Evolutionary conservation across 1,140 invertebrate species (phyloP), one percentile per base, ranked within the genome.

Genomic region (Globodera rostochiensis): DNA sequence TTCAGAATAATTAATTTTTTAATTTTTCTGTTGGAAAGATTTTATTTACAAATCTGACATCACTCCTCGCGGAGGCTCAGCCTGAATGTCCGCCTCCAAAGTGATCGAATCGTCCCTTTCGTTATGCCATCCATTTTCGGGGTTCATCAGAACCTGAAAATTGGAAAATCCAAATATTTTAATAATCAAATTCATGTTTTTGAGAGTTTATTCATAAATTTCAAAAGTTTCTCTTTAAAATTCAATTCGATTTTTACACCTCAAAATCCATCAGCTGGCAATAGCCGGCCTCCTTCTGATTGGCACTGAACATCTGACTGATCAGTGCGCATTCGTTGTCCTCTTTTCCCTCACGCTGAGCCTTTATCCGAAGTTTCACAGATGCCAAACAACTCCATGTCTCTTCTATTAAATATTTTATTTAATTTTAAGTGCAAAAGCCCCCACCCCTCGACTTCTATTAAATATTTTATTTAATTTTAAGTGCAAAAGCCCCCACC

Each of bases 141-240:
- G 67, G 67, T 69, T 69, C 19, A 69, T 9, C 67, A 69, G 67
- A 21, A 69, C 67, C 67, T 69, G 19, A 21, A 69, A 69, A 45
- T 69, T 7, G 67, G 36, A 1, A 15, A 69, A 19, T 9, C 9
- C 8, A 69, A 69, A 21, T 9, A 8, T 11, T 11, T 69, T 69
- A 7, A 69, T 45, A 13, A 69, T 45, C 15, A 11, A 53, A 69
- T 69, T 69, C 66, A 36, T 36, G 36, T 36, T 36, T 36, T 36
- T 3, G 36, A 11, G 67, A 21, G 8, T 21, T 21, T 21, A 69
- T 21, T 8, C n/a, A 69, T 11, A 69, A 69, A 11, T 7, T 8
- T 21, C 67, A 21, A 69, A 45, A 69, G 8, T 8, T 9, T 7
- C 67, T 11, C 7, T 53, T 53, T 53, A 53, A 53, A 13, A 53